Evolutionary conservation across 2,888 invertebrate genomes (phyloP).

Genomic region (Brachynemurus nebulosus): DNA sequence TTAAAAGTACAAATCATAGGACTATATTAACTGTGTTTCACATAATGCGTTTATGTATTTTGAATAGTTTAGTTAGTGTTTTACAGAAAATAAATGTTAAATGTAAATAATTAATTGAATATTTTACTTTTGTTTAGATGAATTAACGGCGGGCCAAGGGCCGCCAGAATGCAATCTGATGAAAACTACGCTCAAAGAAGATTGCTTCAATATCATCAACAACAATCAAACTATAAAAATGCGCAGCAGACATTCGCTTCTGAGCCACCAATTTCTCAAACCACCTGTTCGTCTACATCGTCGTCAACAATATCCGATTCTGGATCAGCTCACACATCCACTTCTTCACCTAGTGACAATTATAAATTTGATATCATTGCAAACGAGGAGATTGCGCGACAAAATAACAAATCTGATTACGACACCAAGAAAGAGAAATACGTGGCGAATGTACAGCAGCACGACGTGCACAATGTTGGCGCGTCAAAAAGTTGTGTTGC

Average conservation of each 20-base stretch:
- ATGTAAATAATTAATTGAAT: not conserved
- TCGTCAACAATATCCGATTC: conserved; percentile 19
- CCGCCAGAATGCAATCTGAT: conserved; percentile 44
- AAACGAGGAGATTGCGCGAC: no score
- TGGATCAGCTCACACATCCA: conserved; percentile 26
- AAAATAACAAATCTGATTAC: no score
- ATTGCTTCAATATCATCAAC: conserved; percentile 10
- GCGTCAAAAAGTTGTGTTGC: no score
- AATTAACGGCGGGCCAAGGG: conserved; percentile 51
- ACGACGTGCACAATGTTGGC: no score
- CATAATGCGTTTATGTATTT: no score
- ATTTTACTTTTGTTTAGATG: conserved; percentile 34
- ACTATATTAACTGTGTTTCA: not conserved
- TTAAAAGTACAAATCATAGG: no score
- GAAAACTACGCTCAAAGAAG: conserved; percentile 27
- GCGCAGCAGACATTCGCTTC: conserved; percentile 32
- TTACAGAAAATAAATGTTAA: not conserved
- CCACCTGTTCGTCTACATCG: conserved; percentile 9
- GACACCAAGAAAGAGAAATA: no score
- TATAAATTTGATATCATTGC: no score
- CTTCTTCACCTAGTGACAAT: conserved; percentile 25
- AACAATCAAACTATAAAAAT: conserved; percentile 16
- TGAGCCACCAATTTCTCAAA: conserved; percentile 31
- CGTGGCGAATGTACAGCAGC: no score
- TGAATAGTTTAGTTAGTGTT: not conserved